Conservation (phyloP, 2,113 vertebrate genomes). For the Buteo buteo region DNA sequence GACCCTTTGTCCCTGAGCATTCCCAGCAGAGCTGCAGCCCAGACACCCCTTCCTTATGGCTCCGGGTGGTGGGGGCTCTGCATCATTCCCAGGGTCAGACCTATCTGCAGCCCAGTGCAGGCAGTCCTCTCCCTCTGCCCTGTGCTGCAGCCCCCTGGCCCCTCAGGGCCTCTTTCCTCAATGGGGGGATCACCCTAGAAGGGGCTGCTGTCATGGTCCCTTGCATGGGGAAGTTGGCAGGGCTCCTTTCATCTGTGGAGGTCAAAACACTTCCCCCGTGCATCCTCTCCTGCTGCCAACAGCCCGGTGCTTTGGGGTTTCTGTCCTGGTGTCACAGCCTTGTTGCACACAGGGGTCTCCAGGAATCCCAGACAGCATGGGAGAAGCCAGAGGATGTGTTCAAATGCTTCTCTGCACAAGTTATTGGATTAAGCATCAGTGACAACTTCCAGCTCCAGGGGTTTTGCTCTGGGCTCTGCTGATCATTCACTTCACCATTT, state of each 20-base stretch:
- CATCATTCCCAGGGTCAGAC: background rate
- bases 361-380: background rate
- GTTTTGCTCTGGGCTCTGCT: background rate
- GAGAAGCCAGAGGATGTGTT: background rate
- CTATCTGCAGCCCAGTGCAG: background rate
- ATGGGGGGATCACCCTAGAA: background rate
- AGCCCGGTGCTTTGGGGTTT: background rate
- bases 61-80: background rate
- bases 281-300: background rate
- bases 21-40: background rate
- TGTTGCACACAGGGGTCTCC: background rate
- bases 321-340: background rate
- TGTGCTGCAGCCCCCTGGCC: background rate
- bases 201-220: background rate
- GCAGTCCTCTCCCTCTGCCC: background rate
- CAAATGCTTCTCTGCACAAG: background rate
- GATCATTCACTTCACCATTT: background rate
- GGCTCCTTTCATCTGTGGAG: background rate
- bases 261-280: background rate
- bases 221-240: background rate
- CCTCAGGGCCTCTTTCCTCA: background rate
- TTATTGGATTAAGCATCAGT: background rate
- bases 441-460: background rate
- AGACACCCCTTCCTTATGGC: background rate
- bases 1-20: background rate